Conservation (phyloP, 2,113 vertebrate genomes). For the Gobius niger region DNA sequence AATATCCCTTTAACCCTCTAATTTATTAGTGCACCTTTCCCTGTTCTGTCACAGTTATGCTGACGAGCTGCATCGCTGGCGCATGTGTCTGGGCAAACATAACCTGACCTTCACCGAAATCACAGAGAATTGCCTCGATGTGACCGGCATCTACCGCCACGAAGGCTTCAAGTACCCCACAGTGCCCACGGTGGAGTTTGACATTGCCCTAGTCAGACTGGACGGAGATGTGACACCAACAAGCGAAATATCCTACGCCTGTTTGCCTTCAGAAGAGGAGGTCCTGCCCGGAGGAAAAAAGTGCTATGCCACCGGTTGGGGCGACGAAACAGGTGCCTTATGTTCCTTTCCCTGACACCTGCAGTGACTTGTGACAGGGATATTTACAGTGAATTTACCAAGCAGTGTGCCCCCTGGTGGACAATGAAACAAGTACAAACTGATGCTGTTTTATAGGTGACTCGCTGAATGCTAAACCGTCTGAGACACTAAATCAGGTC, state of each 20-base stretch:
- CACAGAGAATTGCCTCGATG: slow-evolving; percentile 62
- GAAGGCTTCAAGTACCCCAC: slow-evolving; percentile 77
- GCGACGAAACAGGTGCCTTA: slow-evolving; percentile 73
- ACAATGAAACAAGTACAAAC: slow-evolving; percentile 16
- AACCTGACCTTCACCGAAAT: slow-evolving; percentile 74
- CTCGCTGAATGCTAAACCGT: slow-evolving; percentile 65
- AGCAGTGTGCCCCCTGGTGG: slow-evolving; percentile 54
- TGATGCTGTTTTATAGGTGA: slow-evolving; percentile 55
- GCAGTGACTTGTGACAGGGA: background rate
- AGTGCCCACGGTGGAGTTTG: slow-evolving; percentile 76
- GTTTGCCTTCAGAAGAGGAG: slow-evolving; percentile 72
- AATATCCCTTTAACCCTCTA: too few relatives aligned
- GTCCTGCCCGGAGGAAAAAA: slow-evolving; percentile 65
- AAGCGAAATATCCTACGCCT: slow-evolving; percentile 67
- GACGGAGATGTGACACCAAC: slow-evolving; percentile 63
- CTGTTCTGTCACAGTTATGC: slow-evolving; percentile 65
- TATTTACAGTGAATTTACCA: background rate
- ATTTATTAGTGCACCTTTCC: too few relatives aligned
- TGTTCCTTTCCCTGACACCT: slow-evolving; percentile 5
- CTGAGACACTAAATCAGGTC: slow-evolving; percentile 77
- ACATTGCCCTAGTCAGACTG: slow-evolving; percentile 75
- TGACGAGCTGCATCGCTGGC: slow-evolving; percentile 77
- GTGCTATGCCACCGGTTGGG: slow-evolving; percentile 80
- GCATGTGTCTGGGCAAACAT: slow-evolving; percentile 80
- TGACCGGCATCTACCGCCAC: slow-evolving; percentile 72